Conservation (phyloP, 1,140 invertebrate species). For the Drosophila athabasca region DNA sequence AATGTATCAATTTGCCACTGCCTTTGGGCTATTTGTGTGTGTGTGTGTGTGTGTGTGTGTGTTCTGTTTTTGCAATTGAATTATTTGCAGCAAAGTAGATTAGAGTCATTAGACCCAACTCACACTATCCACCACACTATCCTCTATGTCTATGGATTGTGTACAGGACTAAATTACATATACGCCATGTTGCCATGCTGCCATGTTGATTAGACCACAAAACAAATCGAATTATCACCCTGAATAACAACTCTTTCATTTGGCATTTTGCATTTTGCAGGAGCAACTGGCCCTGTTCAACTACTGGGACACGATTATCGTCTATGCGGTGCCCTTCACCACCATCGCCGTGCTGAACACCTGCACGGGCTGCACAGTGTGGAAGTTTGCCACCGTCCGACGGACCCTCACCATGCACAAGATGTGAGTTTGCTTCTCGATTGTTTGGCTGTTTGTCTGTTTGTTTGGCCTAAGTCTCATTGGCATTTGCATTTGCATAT, state of each 20-base stretch:
- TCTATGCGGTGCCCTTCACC: slow-evolving; percentile 88
- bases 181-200: slow-evolving; percentile 9
- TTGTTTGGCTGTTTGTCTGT: background rate
- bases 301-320: slow-evolving; percentile 88
- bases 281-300: slow-evolving; percentile 87
- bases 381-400: slow-evolving; percentile 85
- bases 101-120: background rate
- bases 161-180: slow-evolving; percentile 33
- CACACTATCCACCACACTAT: too few relatives aligned
- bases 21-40: too few relatives aligned
- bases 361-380: slow-evolving; percentile 88
- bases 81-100: slow-evolving; percentile 29
- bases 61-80: slow-evolving; percentile 16
- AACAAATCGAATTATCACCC: slow-evolving; percentile 23
- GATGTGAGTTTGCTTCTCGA: slow-evolving; percentile 42
- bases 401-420: slow-evolving; percentile 85
- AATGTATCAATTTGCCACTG: background rate
- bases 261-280: slow-evolving; percentile 35
- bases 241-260: background rate
- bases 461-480: background rate
- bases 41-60: too few relatives aligned
- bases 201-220: slow-evolving; percentile 18
- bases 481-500: slow-evolving; percentile 21
- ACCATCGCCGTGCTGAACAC: slow-evolving; percentile 89
- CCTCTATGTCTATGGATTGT: background rate